Evolutionary conservation across 2,888 invertebrate genomes (phyloP).

Genomic region (Dicycla oo): DNA sequence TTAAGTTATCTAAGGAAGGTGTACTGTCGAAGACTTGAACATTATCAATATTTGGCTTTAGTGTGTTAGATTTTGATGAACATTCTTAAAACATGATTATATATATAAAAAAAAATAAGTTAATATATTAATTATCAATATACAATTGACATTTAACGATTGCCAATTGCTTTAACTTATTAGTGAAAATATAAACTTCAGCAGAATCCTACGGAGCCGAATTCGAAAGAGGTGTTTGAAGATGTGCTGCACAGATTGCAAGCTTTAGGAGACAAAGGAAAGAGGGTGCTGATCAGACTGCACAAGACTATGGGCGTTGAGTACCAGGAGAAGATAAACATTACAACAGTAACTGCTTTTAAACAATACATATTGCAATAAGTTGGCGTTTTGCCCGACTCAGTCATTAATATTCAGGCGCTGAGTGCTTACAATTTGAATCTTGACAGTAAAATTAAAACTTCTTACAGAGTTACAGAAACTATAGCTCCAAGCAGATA

Average conservation of each 20-base stretch:
- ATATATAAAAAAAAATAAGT: too few relatives aligned
- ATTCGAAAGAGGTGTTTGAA: slow-evolving; percentile 90
- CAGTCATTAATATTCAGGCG: slow-evolving; percentile 2
- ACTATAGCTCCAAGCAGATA: too few relatives aligned
- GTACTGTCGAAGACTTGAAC: slow-evolving; percentile 37
- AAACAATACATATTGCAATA: slow-evolving; percentile 20
- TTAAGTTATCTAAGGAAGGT: slow-evolving; percentile 47
- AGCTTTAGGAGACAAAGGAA: slow-evolving; percentile 90
- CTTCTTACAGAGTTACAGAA: not conserved
- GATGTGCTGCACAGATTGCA: slow-evolving; percentile 90
- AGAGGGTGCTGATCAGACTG: slow-evolving; percentile 88
- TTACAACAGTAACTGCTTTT: too few relatives aligned
- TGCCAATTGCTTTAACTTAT: not conserved
- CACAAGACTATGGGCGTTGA: slow-evolving; percentile 85
- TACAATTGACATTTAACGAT: too few relatives aligned
- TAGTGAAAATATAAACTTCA: not conserved
- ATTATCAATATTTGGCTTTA: slow-evolving; percentile 22
- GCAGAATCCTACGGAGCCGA: slow-evolving; percentile 64
- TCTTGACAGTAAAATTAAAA: not conserved
- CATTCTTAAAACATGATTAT: not conserved
- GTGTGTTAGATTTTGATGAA: not conserved
- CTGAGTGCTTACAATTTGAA: not conserved
- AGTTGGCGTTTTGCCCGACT: too few relatives aligned
- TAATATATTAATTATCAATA: too few relatives aligned
- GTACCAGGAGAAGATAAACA: slow-evolving; percentile 72